Conservation (phyloP, 2,113 vertebrate species). For the Rafetus swinhoei region DNA sequence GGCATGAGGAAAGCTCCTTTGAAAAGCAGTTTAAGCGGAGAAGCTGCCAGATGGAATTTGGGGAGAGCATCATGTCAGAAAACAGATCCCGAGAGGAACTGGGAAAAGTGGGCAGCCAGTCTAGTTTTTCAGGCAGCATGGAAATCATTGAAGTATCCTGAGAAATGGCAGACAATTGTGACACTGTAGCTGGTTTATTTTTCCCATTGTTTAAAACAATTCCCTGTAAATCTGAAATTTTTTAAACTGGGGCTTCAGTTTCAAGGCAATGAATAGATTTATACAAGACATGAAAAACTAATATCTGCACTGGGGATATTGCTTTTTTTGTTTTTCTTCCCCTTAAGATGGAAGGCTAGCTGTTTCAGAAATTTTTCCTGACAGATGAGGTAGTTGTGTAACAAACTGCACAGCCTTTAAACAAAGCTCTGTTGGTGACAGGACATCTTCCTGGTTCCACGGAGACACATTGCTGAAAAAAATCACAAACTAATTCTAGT, state of each 20-base stretch:
- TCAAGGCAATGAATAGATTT: conserved; percentile 34
- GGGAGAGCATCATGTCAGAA: conserved; percentile 85
- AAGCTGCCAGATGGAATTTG: conserved; percentile 98
- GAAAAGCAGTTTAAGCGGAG: conserved; percentile 96
- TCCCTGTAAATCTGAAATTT: conserved; percentile 81
- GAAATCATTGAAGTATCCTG: conserved; percentile 97
- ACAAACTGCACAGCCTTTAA: conserved; percentile 34
- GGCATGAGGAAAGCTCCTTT: conserved; percentile 96
- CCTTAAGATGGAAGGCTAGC: conserved; percentile 33
- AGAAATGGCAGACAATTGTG: conserved; percentile 33
- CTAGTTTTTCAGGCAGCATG: conserved; percentile 96
- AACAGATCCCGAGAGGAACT: conserved; percentile 88
- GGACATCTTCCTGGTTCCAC: conserved; percentile 12
- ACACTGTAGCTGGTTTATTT: neutral
- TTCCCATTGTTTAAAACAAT: conserved; percentile 28
- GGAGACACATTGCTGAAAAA: neutral
- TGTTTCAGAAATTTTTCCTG: neutral
- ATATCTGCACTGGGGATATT: conserved; percentile 21
- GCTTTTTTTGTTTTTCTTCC: neutral
- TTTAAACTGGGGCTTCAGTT: conserved; percentile 48
- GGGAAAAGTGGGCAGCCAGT: conserved; percentile 86
- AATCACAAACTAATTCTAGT: neutral
- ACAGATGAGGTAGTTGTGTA: neutral
- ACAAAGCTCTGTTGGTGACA: conserved; percentile 31
- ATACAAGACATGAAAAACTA: neutral